Evolutionary conservation across 2,797 vertebrate species (phyloP).

Genomic region (Pagetopsis macropterus): DNA sequence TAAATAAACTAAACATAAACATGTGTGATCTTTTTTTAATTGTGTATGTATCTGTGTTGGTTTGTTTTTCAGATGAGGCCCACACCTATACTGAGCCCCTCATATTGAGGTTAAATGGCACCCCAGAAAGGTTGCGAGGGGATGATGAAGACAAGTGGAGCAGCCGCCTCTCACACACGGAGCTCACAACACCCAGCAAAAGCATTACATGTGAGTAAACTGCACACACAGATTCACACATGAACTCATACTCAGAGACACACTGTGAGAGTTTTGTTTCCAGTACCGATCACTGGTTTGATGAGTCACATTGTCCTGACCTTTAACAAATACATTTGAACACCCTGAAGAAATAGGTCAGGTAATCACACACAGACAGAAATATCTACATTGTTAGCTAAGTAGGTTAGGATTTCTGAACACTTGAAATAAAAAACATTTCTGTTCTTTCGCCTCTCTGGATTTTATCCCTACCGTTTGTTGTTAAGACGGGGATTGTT

Average conservation of each 20-base stretch:
- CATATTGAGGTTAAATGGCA: constrained; percentile 77
- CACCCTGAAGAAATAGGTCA: constrained; percentile 73
- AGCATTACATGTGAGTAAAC: constrained; percentile 78
- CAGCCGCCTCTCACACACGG: constrained; percentile 65
- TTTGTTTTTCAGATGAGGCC: constrained; percentile 71
- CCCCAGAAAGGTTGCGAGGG: constrained; percentile 54
- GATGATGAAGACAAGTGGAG: constrained; percentile 65
- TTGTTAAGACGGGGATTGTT: constrained; percentile 21
- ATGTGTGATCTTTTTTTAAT: constrained; percentile 13
- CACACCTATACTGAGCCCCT: constrained; percentile 77
- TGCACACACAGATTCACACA: constrained; percentile 28
- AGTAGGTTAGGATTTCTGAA: constrained; percentile 58
- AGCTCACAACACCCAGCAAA: constrained; percentile 59
- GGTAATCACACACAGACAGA: constrained; percentile 59
- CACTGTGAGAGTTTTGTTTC: constrained; percentile 66
- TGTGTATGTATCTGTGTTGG: constrained; percentile 17
- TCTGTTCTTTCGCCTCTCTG: not conserved
- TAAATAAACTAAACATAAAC: constrained; percentile 17
- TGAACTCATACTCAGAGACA: constrained; percentile 17
- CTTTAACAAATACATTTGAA: constrained; percentile 67
- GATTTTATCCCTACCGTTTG: constrained; percentile 12
- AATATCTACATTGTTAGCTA: constrained; percentile 54
- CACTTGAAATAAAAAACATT: constrained; percentile 42
- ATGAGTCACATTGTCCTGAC: constrained; percentile 77
- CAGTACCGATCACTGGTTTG: constrained; percentile 70